These are phyloP conservation scores for Ellobium chinense DNA, from an alignment of 2,888 invertebrate genomes.

Conservation along the genomic window DNA sequence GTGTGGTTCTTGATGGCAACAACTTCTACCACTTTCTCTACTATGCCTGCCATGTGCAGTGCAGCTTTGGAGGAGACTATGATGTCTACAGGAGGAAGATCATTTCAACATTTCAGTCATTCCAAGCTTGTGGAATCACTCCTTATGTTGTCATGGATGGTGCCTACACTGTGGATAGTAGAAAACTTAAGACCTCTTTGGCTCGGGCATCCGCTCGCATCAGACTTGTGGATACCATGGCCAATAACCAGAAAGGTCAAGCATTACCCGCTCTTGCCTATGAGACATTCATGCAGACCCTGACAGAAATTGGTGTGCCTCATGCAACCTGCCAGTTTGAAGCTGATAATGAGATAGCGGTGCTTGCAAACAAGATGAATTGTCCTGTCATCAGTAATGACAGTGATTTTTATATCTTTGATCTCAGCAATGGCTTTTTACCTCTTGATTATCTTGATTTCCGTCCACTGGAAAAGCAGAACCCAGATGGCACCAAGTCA, in stretches of 20 bases:
- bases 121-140: slow-evolving; percentile 60
- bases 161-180: slow-evolving; percentile 72
- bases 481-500: neutral
- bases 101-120: slow-evolving; percentile 38
- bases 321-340: slow-evolving; percentile 90
- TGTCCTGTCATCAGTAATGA: slow-evolving; percentile 95
- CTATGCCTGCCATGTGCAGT: slow-evolving; percentile 63
- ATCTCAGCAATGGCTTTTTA: slow-evolving; percentile 86
- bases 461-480: slow-evolving; percentile 41
- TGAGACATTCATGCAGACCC: slow-evolving; percentile 87
- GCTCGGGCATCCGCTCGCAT: slow-evolving; percentile 68
- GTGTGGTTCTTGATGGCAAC: slow-evolving; percentile 77
- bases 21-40: slow-evolving; percentile 76
- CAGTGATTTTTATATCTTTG: slow-evolving; percentile 95
- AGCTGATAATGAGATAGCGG: slow-evolving; percentile 93
- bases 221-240: slow-evolving; percentile 56
- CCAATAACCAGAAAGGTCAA: slow-evolving; percentile 73
- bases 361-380: slow-evolving; percentile 86
- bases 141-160: slow-evolving; percentile 78
- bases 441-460: slow-evolving; percentile 82
- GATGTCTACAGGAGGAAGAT: slow-evolving; percentile 56
- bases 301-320: slow-evolving; percentile 84
- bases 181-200: slow-evolving; percentile 72
- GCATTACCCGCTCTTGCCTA: slow-evolving; percentile 88
- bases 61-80: slow-evolving; percentile 77